Base-by-base conservation (phyloP, 2,797 vertebrate genomes). In the Apodemus agrarius region DNA sequence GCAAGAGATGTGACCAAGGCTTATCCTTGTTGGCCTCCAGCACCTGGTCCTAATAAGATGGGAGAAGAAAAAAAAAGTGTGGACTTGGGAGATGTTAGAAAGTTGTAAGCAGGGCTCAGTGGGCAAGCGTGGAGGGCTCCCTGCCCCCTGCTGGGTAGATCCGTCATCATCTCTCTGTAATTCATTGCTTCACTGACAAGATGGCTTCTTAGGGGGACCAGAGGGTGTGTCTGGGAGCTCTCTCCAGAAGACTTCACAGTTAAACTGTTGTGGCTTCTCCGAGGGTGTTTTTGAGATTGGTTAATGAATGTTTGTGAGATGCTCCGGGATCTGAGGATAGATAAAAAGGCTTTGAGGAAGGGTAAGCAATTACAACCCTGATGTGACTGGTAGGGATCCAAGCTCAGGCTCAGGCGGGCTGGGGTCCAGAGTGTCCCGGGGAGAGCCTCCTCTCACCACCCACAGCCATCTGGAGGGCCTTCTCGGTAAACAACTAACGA, bases 261-360 rank as follows among this genome's bases (percentile, higher is more conserved):
- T 49, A 92, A 57, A 57, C 85, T 82, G 19, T n/a, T 89, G 74
- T 54, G 49, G 69, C 75, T 97, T 94, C 94, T 96, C 96, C 14
- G 34, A 79, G 75, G 75, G 76, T 95, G 85, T 87, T 91, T 97
- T 94, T 79, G 69, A 95, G 89, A 92, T 82, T 24, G 43, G 90
- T 83, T 98, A 97, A 96, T 96, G 90, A 92, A 86, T 89, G 95
- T 97, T 96, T 94, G 89, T 40, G 75, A 96, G 91, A 96, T 26
- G 52, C 83, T 67, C 65, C 49, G 74, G 76, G 95, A 92, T 92
- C 94, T 72, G 59, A 91, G 67, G 91, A 95, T 93, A 86, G n/a
- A n/a, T n/a, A n/a, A n/a, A 96, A 94, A 94, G 29, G 78, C 93
- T 59, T 69, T 49, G 78, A 91, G 88, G 79, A 96, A 86, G 89